A percentile compares a stretch with the other conserved stretches of the same genome.
Conservation (phyloP, 2,113 vertebrate species). For the Lipotes vexillifer region DNA sequence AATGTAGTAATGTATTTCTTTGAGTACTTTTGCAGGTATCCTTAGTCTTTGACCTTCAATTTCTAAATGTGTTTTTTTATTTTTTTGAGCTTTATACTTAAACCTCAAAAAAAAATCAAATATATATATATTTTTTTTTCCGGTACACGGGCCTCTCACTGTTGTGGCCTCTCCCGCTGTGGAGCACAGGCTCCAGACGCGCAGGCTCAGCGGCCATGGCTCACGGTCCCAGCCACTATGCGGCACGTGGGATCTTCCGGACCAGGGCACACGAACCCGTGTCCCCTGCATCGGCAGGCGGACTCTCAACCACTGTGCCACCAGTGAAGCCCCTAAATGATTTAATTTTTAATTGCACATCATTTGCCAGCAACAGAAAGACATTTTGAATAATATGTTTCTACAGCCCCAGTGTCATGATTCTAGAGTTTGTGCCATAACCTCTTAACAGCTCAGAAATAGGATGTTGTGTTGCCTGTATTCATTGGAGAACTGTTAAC, state of each 20-base stretch:
- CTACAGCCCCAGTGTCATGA: not conserved
- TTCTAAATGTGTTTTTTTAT: not conserved
- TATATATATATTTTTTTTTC: too few species aligned
- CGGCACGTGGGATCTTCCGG: too few species aligned
- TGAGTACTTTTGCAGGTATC: not conserved
- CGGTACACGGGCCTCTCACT: too few species aligned
- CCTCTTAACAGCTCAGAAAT: conserved; percentile 48
- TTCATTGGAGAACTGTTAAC: conserved; percentile 63
- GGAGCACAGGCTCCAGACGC: too few species aligned
- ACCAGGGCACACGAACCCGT: too few species aligned
- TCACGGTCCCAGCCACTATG: too few species aligned
- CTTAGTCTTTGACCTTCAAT: not conserved
- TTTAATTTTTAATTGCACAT: not conserved
- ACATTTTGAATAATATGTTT: not conserved
- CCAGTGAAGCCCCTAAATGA: too few species aligned
- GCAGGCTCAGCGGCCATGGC: too few species aligned
- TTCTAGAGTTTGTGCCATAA: conserved; percentile 11
- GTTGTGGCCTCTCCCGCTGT: too few species aligned
- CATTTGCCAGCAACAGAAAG: conserved; percentile 20
- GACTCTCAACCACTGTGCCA: too few species aligned
- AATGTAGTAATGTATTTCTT: not conserved
- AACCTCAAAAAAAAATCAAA: not conserved
- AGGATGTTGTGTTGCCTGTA: conserved; percentile 12
- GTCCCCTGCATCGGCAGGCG: too few species aligned
- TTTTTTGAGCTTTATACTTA: conserved; percentile 2